These are phyloP conservation scores for Folsomia manolachei DNA, from an alignment of 2,888 invertebrate species.

Conservation along the genomic window DNA sequence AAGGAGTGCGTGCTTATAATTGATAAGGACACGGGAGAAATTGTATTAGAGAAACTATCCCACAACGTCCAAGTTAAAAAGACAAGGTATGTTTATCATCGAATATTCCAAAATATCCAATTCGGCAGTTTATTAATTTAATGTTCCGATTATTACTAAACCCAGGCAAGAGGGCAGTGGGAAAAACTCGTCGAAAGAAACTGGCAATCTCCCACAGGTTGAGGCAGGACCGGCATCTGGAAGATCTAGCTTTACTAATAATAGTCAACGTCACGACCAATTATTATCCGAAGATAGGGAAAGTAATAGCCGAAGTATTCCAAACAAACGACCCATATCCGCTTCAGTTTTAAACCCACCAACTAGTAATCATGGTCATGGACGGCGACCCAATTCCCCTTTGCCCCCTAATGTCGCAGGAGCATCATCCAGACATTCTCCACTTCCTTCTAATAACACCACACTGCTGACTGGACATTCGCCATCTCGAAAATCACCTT, in stretches of 20 bases:
- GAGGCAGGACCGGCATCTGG: conserved; percentile 9
- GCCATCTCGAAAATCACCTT: conserved; percentile 19
- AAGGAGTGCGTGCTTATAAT: conserved; percentile 95
- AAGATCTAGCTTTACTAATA: background rate
- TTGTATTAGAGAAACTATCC: conserved; percentile 85
- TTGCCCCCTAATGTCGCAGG: conserved; percentile 21
- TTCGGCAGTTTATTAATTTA: too few species aligned
- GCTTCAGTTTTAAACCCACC: conserved; percentile 7
- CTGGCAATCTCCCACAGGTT: background rate
- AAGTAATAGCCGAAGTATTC: too few species aligned
- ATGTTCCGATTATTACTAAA: background rate
- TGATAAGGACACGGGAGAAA: conserved; percentile 86
- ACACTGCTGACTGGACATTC: conserved; percentile 24
- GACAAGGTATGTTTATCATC: conserved; percentile 70
- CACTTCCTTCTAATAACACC: conserved; percentile 2
- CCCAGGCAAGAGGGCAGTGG: conserved; percentile 37
- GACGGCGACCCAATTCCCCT: conserved; percentile 27
- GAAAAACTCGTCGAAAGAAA: conserved; percentile 13
- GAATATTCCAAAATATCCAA: too few species aligned
- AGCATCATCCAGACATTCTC: conserved; percentile 20
- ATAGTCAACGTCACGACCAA: too few species aligned
- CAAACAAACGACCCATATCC: conserved; percentile 1
- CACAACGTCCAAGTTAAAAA: conserved; percentile 91
- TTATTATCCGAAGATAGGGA: too few species aligned
- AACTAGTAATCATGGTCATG: background rate